Percentiles rank a stretch among this genome's conserved stretches.
These are phyloP conservation scores for Pollimyrus isidori DNA, from an alignment of 2,113 vertebrate genomes.

Conservation along the genomic window DNA sequence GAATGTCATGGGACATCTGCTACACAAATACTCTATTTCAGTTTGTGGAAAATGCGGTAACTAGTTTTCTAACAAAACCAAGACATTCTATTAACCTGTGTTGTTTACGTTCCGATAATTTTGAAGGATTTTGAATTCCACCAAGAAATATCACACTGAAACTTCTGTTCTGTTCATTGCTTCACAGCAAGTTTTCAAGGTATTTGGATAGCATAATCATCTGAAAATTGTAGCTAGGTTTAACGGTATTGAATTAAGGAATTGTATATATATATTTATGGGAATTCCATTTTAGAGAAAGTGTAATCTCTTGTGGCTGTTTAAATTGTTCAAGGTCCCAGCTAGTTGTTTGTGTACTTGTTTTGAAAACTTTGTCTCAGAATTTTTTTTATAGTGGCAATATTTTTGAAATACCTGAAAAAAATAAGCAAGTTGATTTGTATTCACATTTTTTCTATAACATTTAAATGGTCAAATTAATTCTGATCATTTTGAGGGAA, in stretches of 20 bases:
- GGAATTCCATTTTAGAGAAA: not conserved
- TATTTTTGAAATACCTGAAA: not conserved
- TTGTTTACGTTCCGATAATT: not conserved
- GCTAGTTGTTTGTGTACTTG: not conserved
- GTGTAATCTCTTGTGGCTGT: not conserved
- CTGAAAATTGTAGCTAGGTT: not conserved
- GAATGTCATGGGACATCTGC: not conserved
- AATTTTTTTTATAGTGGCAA: not conserved
- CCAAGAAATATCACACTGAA: not conserved
- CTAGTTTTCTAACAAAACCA: not conserved
- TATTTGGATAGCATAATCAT: not conserved
- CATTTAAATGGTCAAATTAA: not conserved
- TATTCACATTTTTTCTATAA: not conserved
- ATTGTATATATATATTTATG: not conserved
- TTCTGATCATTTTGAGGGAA: not conserved
- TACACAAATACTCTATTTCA: not conserved
- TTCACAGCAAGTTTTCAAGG: not conserved
- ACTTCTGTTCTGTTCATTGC: not conserved
- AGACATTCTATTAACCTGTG: not conserved
- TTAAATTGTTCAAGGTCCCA: not conserved
- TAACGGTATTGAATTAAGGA: not conserved
- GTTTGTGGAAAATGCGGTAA: not conserved
- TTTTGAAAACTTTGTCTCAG: not conserved
- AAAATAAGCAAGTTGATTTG: not conserved
- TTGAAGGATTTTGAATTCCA: not conserved